Evolutionary conservation across 2,113 vertebrate species (phyloP).

Genomic region (Odocoileus virginianus): DNA sequence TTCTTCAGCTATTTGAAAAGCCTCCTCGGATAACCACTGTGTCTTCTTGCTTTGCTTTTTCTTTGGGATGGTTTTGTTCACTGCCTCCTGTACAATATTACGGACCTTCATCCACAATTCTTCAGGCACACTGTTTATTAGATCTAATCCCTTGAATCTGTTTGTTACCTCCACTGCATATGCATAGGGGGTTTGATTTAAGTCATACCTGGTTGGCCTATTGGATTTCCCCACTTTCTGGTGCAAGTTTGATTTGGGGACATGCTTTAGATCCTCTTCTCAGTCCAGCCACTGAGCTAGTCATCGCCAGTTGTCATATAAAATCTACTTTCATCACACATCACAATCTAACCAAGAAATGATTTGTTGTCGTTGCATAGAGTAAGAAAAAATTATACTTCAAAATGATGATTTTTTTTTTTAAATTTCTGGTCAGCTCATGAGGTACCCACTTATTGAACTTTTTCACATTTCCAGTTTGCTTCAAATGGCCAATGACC

Average conservation of each 20-base stretch:
- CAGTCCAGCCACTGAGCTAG: not conserved
- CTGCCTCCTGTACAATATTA: not conserved
- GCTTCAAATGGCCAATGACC: not conserved
- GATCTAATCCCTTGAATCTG: not conserved
- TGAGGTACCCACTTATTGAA: not conserved
- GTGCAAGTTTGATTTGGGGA: not conserved
- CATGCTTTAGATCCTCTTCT: not conserved
- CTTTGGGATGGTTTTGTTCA: not conserved
- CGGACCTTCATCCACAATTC: not conserved
- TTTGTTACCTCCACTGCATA: fast-evolving
- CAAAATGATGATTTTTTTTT: not conserved
- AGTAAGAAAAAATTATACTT: not conserved
- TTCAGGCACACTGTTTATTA: not conserved
- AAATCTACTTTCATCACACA: not conserved
- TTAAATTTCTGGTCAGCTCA: not conserved
- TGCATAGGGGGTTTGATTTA: not conserved
- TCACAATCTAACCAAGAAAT: not conserved
- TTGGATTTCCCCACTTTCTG: not conserved
- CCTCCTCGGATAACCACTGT: not conserved
- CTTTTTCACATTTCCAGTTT: not conserved
- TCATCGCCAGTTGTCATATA: not conserved
- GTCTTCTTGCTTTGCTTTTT: not conserved
- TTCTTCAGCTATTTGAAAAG: not conserved
- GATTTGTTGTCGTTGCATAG: not conserved
- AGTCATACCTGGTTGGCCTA: not conserved